Conservation (phyloP, 2,888 invertebrate species). For the Ischnura elegans region DNA sequence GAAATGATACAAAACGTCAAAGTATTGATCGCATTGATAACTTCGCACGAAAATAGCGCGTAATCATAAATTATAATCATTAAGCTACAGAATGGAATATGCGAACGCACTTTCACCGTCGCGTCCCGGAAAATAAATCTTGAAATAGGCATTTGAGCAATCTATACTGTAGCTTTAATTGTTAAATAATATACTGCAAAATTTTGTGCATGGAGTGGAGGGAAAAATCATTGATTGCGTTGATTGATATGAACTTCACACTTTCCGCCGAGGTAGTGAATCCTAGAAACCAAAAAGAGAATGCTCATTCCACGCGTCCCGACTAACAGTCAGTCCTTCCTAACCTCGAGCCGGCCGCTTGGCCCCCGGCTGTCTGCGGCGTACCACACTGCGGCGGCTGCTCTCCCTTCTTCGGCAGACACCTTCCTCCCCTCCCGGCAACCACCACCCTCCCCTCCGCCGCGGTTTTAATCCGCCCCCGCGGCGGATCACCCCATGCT, state of each 20-base stretch:
- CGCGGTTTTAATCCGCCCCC: constrained; percentile 49
- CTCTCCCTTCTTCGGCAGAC: constrained; percentile 70
- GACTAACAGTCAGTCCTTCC: constrained; percentile 29
- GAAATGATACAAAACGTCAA: no score
- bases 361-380: constrained; percentile 67
- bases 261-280: not conserved
- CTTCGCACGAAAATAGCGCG: no score
- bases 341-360: constrained; percentile 74
- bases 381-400: not conserved
- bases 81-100: no score
- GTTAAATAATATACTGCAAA: no score
- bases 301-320: not conserved
- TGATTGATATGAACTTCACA: no score
- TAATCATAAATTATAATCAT: no score
- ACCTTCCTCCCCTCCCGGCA: not conserved
- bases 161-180: no score
- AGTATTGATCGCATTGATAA: no score
- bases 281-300: not conserved
- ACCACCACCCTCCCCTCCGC: not conserved
- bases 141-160: no score
- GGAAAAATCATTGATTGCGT: not conserved
- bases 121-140: no score
- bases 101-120: no score
- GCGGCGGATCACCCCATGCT: constrained; percentile 49
- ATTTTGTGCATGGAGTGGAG: not conserved